These are phyloP conservation scores for Gymnoscopelus braueri DNA, from an alignment of 2,797 vertebrate genomes.

Conservation along the genomic window DNA sequence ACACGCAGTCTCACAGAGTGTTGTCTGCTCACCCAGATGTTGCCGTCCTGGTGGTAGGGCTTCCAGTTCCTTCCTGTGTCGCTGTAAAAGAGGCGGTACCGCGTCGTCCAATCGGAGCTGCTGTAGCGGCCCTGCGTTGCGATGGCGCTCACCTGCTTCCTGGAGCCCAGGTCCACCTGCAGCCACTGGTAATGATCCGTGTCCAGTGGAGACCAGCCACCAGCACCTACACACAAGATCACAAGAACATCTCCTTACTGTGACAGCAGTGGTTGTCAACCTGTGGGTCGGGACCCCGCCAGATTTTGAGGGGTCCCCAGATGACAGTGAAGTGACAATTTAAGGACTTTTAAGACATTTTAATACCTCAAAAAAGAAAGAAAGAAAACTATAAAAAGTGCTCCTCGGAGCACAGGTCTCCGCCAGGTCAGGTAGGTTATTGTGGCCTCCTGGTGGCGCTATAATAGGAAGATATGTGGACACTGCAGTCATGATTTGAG, in stretches of 20 bases:
- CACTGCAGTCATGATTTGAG: too few relatives aligned
- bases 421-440: too few relatives aligned
- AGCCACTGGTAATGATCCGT: constrained; percentile 98
- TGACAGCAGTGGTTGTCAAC: too few relatives aligned
- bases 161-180: constrained; percentile 91
- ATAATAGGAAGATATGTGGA: too few relatives aligned
- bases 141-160: constrained; percentile 90
- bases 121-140: constrained; percentile 97
- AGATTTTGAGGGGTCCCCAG: too few relatives aligned
- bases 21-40: constrained; percentile 90
- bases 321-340: too few relatives aligned
- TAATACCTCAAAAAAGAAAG: too few relatives aligned
- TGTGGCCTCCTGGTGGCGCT: too few relatives aligned
- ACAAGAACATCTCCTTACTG: constrained; percentile 20
- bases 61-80: constrained; percentile 98
- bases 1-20: too few relatives aligned
- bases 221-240: constrained; percentile 83
- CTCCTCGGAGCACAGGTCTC: too few relatives aligned
- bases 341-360: too few relatives aligned
- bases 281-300: not conserved
- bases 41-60: constrained; percentile 95
- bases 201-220: constrained; percentile 96
- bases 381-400: too few relatives aligned
- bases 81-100: constrained; percentile 93
- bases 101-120: constrained; percentile 97